Conservation (phyloP, 2,113 vertebrate species). For the Callorhinus ursinus region DNA sequence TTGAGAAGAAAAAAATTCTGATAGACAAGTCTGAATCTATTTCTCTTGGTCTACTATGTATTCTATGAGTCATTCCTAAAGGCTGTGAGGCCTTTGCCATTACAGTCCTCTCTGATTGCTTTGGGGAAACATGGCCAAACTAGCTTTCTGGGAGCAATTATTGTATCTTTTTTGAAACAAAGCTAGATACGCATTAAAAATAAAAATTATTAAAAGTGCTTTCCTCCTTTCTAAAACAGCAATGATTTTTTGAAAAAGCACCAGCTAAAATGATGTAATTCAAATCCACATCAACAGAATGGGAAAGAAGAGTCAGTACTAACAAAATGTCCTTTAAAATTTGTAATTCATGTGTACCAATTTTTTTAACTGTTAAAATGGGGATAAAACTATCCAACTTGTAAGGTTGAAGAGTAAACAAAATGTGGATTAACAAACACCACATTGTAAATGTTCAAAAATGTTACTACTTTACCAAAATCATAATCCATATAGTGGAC, state of each 20-base stretch:
- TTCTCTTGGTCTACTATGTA: background rate
- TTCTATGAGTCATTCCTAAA: background rate
- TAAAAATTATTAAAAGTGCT: conserved; percentile 32
- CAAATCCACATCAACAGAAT: conserved; percentile 14
- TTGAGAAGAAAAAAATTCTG: background rate
- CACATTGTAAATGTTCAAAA: background rate
- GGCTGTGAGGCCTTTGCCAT: background rate
- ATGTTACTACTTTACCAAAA: background rate
- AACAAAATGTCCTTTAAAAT: conserved; percentile 37
- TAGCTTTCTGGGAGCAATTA: background rate
- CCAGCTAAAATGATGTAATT: conserved; percentile 18
- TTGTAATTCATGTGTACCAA: background rate
- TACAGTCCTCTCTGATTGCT: background rate
- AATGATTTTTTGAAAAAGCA: background rate
- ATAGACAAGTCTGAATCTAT: background rate
- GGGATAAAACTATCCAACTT: background rate
- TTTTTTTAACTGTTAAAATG: conserved; percentile 41
- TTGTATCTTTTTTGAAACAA: background rate
- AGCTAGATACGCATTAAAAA: background rate
- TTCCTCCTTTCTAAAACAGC: background rate
- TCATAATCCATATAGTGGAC: background rate
- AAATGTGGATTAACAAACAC: background rate
- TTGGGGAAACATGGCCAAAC: background rate
- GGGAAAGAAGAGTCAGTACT: background rate
- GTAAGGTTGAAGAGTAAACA: conserved; percentile 30